Evolutionary conservation across 2,888 invertebrate genomes (phyloP).

Genomic region (Rotaria sp.): DNA sequence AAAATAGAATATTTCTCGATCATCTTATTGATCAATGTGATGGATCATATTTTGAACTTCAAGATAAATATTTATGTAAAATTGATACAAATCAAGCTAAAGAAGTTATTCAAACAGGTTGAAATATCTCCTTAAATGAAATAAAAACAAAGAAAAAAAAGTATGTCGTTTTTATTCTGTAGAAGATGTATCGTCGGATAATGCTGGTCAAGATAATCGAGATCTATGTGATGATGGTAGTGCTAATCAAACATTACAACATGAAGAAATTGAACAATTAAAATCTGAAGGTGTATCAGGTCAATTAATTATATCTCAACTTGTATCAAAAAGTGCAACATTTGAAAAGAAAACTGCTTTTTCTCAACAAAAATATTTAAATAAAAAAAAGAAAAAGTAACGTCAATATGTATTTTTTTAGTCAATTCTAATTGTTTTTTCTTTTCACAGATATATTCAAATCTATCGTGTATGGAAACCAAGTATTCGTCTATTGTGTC

Average conservation of each 20-base stretch:
- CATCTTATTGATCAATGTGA: conserved; percentile 48
- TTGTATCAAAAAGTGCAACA: conserved; percentile 82
- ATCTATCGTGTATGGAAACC: conserved; percentile 64
- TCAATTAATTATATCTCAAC: conserved; percentile 68
- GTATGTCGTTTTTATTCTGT: background rate
- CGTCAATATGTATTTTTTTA: conserved; percentile 61
- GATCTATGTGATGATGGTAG: conserved; percentile 69
- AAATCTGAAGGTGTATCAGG: conserved; percentile 71
- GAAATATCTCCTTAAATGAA: background rate
- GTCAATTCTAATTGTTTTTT: conserved; percentile 48
- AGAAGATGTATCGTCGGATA: background rate
- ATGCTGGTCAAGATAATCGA: conserved; percentile 65
- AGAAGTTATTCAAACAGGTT: background rate
- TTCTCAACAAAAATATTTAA: conserved; percentile 78
- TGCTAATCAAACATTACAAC: conserved; percentile 72
- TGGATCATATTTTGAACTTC: conserved; percentile 49
- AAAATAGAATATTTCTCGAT: conserved; percentile 47
- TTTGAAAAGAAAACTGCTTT: conserved; percentile 81
- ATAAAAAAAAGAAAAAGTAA: conserved; percentile 89
- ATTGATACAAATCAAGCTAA: conserved; percentile 42
- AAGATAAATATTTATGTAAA: conserved; percentile 47
- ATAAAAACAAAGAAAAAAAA: background rate
- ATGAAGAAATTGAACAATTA: conserved; percentile 73
- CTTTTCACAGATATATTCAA: conserved; percentile 42
- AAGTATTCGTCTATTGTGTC: conserved; percentile 70